Conservation (phyloP, 2,797 vertebrate species). For the Microhierax caerulescens region DNA sequence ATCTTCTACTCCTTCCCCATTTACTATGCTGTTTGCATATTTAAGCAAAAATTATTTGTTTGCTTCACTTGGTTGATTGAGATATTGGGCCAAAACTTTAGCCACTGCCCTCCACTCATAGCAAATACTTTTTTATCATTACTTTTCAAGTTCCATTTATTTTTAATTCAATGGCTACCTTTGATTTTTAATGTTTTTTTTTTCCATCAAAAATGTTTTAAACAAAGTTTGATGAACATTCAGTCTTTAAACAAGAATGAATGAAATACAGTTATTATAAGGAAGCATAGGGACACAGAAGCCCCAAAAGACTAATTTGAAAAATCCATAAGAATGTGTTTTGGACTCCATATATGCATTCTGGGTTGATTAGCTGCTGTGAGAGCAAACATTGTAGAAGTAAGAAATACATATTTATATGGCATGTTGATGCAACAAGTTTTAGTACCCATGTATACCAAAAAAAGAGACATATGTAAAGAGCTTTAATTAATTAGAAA, state of each 20-base stretch:
- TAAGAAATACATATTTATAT: neutral
- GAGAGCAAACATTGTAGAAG: neutral
- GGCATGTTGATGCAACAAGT: neutral
- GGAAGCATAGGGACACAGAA: neutral
- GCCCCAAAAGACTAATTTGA: neutral
- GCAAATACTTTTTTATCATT: neutral
- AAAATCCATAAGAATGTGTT: neutral
- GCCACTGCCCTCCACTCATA: neutral
- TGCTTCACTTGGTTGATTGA: neutral
- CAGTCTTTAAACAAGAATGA: neutral
- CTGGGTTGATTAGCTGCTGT: neutral
- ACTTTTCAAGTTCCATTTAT: neutral
- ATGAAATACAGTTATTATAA: neutral
- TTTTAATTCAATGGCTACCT: neutral
- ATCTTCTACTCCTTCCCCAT: neutral
- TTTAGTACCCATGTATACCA: neutral
- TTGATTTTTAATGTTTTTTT: neutral
- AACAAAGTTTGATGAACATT: neutral
- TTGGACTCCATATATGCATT: neutral
- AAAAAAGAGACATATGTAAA: neutral
- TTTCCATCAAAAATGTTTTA: neutral
- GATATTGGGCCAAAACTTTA: neutral
- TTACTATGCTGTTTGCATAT: neutral
- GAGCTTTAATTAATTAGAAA: neutral
- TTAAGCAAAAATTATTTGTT: neutral